Conservation (phyloP, 2,888 invertebrate species). For the Phengaris arion region DNA sequence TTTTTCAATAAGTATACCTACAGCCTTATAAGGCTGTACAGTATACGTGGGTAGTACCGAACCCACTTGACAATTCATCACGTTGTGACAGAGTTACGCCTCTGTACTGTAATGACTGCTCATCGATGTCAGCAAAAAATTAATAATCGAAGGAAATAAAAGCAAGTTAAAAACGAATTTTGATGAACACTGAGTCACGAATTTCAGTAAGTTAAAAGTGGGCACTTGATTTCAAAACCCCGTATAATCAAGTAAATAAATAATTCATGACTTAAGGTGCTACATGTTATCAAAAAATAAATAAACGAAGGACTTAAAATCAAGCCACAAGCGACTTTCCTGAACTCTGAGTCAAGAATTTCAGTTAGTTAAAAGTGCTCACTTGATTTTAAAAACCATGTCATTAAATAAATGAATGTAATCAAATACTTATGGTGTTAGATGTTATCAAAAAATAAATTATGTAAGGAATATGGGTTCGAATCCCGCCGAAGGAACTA, state of each 20-base stretch:
- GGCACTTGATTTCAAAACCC: neutral
- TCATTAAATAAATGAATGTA: neutral
- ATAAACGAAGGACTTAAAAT: neutral
- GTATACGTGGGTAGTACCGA: neutral
- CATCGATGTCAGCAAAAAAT: slow-evolving; percentile 18
- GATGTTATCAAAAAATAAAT: too few species aligned
- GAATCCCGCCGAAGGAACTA: too few species aligned
- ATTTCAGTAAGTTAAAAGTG: neutral
- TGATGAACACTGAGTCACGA: neutral
- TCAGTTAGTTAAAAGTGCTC: neutral
- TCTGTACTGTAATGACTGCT: slow-evolving; percentile 20
- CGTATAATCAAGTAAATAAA: neutral
- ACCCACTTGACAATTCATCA: slow-evolving; percentile 22
- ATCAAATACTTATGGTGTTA: too few species aligned
- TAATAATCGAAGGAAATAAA: neutral
- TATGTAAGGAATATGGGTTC: too few species aligned
- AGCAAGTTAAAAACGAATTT: neutral
- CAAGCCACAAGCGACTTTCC: neutral
- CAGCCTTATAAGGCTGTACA: neutral
- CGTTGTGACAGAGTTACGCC: slow-evolving; percentile 19
- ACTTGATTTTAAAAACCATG: neutral
- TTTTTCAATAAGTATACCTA: slow-evolving; percentile 9
- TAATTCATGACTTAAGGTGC: neutral
- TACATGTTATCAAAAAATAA: neutral
- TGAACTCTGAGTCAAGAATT: neutral